phyloP scores from a whole-genome alignment of 2,797 vertebrate species.

The Sternarchorhynchus goeldii region DNA sequence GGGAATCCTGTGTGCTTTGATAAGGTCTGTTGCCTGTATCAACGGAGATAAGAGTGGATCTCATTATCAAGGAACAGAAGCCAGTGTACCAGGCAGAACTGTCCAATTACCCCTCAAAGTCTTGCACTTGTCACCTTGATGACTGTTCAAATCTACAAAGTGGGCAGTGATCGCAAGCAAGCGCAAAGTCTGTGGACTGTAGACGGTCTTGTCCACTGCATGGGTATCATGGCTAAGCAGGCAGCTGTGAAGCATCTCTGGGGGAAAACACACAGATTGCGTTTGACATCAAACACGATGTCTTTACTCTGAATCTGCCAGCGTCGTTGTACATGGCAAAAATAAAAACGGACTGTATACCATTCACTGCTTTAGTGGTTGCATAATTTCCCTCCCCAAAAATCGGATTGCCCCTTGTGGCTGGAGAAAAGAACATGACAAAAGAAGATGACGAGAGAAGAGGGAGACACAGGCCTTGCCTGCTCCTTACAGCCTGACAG shows the following conservation, averaged over 20 bases:
- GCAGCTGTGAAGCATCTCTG: conserved; percentile 10
- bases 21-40: conserved; percentile 43
- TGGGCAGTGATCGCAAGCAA: conserved; percentile 1
- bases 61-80: conserved; percentile 24
- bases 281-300: neutral
- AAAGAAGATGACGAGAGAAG: neutral
- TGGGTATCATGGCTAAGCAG: neutral
- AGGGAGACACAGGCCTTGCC: neutral
- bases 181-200: neutral
- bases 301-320: neutral
- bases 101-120: conserved; percentile 29
- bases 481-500: conserved; percentile 4
- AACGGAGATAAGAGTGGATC: conserved; percentile 31
- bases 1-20: conserved; percentile 45
- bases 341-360: neutral
- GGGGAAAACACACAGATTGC: conserved; percentile 5
- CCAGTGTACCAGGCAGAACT: neutral
- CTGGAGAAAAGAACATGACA: neutral
- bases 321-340: neutral
- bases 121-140: conserved; percentile 46
- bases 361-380: neutral
- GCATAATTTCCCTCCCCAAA: conserved; percentile 1
- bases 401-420: neutral
- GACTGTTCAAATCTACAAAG: conserved; percentile 41
- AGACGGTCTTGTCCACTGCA: neutral